These are phyloP conservation scores for Pterocles gutturalis DNA, from an alignment of 2,113 vertebrate species.

Conservation along the genomic window DNA sequence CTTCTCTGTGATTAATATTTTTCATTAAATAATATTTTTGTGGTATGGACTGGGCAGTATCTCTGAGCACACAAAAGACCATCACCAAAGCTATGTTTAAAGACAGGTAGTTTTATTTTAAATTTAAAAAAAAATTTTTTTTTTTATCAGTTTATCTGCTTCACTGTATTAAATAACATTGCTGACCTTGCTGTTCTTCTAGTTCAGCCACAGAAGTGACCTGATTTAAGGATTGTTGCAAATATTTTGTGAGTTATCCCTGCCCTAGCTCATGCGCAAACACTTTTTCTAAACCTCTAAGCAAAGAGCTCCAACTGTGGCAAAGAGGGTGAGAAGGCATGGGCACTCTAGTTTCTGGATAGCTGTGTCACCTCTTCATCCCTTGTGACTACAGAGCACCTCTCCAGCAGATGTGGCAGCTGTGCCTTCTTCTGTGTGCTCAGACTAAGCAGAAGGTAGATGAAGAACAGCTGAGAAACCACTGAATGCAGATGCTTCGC, in stretches of 20 bases:
- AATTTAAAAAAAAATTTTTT: too few relatives aligned
- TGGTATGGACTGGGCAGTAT: neutral
- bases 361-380: neutral
- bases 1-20: neutral
- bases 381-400: neutral
- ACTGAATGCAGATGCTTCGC: neutral
- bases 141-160: neutral
- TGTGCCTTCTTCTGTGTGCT: neutral
- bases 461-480: neutral
- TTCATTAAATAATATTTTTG: neutral
- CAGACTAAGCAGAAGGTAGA: neutral
- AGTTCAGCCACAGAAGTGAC: neutral
- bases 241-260: neutral
- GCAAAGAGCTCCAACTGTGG: neutral
- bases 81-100: neutral
- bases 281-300: neutral
- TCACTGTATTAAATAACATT: neutral
- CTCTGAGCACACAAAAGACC: neutral
- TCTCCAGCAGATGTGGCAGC: neutral
- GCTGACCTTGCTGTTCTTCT: neutral
- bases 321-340: neutral
- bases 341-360: neutral
- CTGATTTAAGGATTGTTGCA: neutral
- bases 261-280: neutral
- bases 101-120: neutral